Evolutionary conservation across 2,797 vertebrate genomes (phyloP).

Genomic region (Enteromius afrohamiltoni): DNA sequence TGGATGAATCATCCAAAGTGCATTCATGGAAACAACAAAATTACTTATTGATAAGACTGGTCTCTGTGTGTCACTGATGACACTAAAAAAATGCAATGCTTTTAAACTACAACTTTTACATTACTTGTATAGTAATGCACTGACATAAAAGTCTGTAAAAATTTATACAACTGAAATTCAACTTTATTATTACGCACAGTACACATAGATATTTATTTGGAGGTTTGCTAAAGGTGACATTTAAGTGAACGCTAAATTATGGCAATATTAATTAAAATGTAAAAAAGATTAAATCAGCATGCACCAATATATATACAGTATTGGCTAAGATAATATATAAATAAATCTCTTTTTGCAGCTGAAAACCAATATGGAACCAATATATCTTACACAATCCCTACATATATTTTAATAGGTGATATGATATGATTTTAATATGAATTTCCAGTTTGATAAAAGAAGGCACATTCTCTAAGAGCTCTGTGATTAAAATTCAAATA

Average conservation of each 20-base stretch:
- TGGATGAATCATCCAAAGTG: neutral
- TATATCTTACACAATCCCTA: neutral
- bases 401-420: neutral
- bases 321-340: neutral
- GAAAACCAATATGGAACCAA: neutral
- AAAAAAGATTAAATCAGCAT: neutral
- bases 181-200: neutral
- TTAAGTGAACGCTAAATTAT: neutral
- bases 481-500: neutral
- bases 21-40: neutral
- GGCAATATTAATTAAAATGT: neutral
- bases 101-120: neutral
- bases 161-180: neutral
- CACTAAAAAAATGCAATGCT: neutral
- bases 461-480: neutral
- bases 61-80: neutral
- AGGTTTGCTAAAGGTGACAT: neutral
- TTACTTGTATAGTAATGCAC: neutral
- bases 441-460: no score
- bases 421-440: no score
- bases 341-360: neutral
- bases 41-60: neutral
- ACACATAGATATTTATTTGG: neutral
- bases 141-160: no score
- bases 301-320: neutral